phyloP scores from a whole-genome alignment of 2,888 invertebrate genomes.

The Lycia hirtaria region DNA sequence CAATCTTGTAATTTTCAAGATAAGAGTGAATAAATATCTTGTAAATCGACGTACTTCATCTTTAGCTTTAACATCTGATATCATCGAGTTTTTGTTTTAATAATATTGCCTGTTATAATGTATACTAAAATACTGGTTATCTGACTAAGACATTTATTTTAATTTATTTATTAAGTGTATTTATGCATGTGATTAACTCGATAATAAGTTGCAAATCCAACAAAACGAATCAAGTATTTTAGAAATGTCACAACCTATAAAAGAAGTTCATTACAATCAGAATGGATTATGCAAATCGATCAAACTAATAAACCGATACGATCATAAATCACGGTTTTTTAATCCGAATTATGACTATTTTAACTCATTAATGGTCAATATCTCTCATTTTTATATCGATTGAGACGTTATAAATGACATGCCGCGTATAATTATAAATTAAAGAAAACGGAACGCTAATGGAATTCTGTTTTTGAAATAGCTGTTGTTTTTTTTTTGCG shows the following conservation, averaged over 20 bases:
- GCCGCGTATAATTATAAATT: slow-evolving; percentile 50
- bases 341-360: slow-evolving; percentile 58
- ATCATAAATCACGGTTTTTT: slow-evolving; percentile 60
- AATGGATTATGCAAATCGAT: slow-evolving; percentile 59
- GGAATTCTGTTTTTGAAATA: slow-evolving; percentile 54
- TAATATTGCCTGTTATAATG: too few species aligned
- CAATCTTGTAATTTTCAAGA: too few species aligned
- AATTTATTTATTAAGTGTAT: background rate
- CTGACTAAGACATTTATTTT: background rate
- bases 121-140: background rate
- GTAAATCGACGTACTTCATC: too few species aligned
- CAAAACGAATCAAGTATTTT: slow-evolving; percentile 26
- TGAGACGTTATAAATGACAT: slow-evolving; percentile 54
- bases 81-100: background rate
- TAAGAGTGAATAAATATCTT: too few species aligned
- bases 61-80: too few species aligned
- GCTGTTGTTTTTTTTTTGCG: slow-evolving; percentile 54
- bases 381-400: slow-evolving; percentile 51
- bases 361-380: slow-evolving; percentile 56
- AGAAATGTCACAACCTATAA: slow-evolving; percentile 14
- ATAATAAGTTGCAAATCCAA: slow-evolving; percentile 42
- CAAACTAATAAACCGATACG: slow-evolving; percentile 46
- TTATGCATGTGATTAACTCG: slow-evolving; percentile 30
- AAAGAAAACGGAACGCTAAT: slow-evolving; percentile 48
- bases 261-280: slow-evolving; percentile 28